phyloP scores from a whole-genome alignment of 2,888 invertebrate species.

The Neuroscelio doddi region DNA sequence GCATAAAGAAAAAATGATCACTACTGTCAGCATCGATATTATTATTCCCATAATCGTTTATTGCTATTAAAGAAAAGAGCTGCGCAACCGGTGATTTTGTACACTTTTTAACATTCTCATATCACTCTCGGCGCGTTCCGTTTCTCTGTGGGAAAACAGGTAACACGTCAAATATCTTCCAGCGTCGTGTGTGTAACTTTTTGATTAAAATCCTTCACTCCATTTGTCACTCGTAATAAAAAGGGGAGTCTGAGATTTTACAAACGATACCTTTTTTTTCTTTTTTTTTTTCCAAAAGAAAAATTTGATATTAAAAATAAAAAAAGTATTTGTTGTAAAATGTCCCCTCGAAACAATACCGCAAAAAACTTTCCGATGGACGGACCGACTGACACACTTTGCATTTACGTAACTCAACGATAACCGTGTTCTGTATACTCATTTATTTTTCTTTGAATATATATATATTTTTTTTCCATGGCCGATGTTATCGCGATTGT shows the following conservation, averaged over 20 bases:
- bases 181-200: constrained; percentile 1
- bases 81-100: not conserved
- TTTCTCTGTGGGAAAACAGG: constrained; percentile 8
- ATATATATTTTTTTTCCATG: constrained; percentile 27
- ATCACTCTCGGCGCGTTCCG: not conserved
- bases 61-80: constrained; percentile 4
- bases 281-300: no score
- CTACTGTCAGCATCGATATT: constrained; percentile 47
- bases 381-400: constrained; percentile 46
- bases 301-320: no score
- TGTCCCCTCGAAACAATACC: no score
- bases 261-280: constrained; percentile 6
- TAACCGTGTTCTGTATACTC: constrained; percentile 25
- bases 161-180: constrained; percentile 20
- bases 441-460: constrained; percentile 16
- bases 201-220: no score
- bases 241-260: no score
- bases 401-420: constrained; percentile 48
- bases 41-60: constrained; percentile 47
- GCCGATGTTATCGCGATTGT: constrained; percentile 41
- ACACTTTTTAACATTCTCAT: no score
- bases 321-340: no score
- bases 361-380: constrained; percentile 22
- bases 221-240: no score
- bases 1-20: constrained; percentile 50